Base-by-base conservation (phyloP, 2,888 invertebrate species). In the Byasa hedistus region DNA sequence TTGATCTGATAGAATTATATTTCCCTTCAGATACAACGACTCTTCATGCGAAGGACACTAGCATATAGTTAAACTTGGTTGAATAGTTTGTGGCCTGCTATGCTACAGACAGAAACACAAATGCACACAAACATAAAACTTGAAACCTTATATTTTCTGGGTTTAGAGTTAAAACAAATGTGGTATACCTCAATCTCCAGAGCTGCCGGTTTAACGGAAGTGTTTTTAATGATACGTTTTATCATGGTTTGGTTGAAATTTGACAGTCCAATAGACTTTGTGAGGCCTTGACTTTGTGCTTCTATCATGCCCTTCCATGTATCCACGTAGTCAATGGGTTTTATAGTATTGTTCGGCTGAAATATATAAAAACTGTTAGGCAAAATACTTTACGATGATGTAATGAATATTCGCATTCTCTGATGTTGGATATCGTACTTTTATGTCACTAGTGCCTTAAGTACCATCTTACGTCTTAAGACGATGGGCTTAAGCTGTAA, bases 221-320 rank as follows among this genome's bases (percentile, higher is more conserved):
- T 93, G 83, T 58, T 94, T 54, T 68, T 19, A 1, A 80, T 65
- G 3, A 96, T 75, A 57, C 94, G 86, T n/a, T 94, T 88, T 17
- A 96, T 81, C 82, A 96, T 96, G 57, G 93, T 83, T n/a, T 48
- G 55, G 39, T 95, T 96, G 79, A 96, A 97, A 84, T 97, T 97
- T 36, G 96, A 96, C 0, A 97, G 82, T 0, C 97, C 97, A 69
- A 97, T 96, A 62, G 94, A 93, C 73, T 92, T 94, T 0, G 94
- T 85, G 0, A 96, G 83, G 0, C 95, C 68, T 3, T 36, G n/a
- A 1, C 24, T 36, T 21, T 48, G 39, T 21, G 48, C 58, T 0
- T 62, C 32, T 19, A 39, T 57, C 59, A 68, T 64, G 3, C 48
- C 64, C 2, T 32, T 4, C 64, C 57, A 27, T 52, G 71, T 70